Conservation (phyloP, 2,888 invertebrate genomes). For the Galeopsomyia nigrocyanea region DNA sequence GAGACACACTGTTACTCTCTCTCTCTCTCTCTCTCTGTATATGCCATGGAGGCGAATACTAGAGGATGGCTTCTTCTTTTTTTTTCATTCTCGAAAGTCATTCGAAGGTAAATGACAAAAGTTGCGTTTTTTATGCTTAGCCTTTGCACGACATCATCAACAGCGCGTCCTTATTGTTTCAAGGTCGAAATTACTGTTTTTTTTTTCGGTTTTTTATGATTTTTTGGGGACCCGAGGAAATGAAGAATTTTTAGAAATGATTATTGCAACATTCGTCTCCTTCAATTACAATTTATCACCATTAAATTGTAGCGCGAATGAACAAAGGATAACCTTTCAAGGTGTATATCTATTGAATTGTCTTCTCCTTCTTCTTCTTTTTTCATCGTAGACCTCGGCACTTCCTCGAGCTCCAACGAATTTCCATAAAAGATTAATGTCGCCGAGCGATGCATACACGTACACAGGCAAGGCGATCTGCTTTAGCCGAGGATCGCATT, state of each 20-base stretch:
- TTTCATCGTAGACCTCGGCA: too few relatives aligned
- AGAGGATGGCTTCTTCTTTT: conserved; percentile 20
- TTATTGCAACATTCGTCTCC: too few relatives aligned
- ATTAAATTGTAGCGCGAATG: too few relatives aligned
- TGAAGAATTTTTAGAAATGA: not conserved
- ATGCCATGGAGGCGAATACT: conserved; percentile 31
- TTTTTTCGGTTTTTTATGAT: not conserved
- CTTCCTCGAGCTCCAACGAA: not conserved
- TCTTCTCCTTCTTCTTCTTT: too few relatives aligned
- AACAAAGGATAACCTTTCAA: too few relatives aligned
- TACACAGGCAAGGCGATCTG: not conserved
- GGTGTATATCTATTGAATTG: too few relatives aligned
- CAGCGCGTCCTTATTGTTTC: conserved; percentile 14
- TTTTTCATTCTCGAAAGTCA: conserved; percentile 32
- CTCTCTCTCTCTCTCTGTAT: too few relatives aligned
- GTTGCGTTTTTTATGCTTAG: conserved; percentile 26
- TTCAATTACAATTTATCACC: too few relatives aligned
- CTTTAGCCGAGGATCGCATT: conserved; percentile 36
- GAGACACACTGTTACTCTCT: not conserved
- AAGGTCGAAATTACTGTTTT: conserved; percentile 21
- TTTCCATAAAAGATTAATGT: conserved; percentile 37
- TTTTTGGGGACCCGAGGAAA: not conserved
- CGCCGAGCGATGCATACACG: not conserved
- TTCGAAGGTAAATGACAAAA: conserved; percentile 43
- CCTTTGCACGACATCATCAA: conserved; percentile 24